These are phyloP conservation scores for Mythimna loreyi DNA, from an alignment of 2,888 invertebrate genomes.

Conservation along the genomic window DNA sequence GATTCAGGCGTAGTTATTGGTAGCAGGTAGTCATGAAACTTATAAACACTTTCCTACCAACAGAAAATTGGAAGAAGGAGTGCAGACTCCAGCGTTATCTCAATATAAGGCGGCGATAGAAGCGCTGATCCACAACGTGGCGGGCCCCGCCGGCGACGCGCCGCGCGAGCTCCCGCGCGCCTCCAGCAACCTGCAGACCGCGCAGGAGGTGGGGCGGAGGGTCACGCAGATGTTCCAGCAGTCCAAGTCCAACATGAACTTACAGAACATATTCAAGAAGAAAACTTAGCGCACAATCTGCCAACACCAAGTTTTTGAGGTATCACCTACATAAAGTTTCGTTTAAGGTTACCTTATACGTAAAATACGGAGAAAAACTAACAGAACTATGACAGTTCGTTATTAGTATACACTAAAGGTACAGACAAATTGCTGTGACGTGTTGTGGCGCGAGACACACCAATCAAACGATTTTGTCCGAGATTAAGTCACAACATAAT, in stretches of 20 bases:
- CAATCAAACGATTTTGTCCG: no score
- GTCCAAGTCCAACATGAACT: conserved; percentile 86
- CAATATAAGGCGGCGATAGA: conserved; percentile 85
- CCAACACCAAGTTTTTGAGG: neutral
- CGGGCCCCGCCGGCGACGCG: conserved; percentile 59
- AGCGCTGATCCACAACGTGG: conserved; percentile 80
- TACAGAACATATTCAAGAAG: conserved; percentile 89
- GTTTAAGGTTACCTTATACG: conserved; percentile 4
- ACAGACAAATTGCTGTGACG: no score
- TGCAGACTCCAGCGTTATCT: conserved; percentile 77
- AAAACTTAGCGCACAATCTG: conserved; percentile 76
- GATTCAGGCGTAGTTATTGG: no score
- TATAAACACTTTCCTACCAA: neutral
- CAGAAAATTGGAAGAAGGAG: conserved; percentile 85
- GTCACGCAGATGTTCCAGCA: conserved; percentile 89
- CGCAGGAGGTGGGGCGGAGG: conserved; percentile 85
- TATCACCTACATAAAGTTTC: neutral
- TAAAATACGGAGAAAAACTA: neutral
- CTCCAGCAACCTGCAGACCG: conserved; percentile 78
- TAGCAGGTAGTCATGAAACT: no score
- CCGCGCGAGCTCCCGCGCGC: conserved; percentile 68
- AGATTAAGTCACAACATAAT: no score
- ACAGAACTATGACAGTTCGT: neutral
- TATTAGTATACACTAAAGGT: neutral
- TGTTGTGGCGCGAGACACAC: no score